Evolutionary conservation across 2,888 invertebrate species (phyloP).

Genomic region (Bembecia ichneumoniformis): DNA sequence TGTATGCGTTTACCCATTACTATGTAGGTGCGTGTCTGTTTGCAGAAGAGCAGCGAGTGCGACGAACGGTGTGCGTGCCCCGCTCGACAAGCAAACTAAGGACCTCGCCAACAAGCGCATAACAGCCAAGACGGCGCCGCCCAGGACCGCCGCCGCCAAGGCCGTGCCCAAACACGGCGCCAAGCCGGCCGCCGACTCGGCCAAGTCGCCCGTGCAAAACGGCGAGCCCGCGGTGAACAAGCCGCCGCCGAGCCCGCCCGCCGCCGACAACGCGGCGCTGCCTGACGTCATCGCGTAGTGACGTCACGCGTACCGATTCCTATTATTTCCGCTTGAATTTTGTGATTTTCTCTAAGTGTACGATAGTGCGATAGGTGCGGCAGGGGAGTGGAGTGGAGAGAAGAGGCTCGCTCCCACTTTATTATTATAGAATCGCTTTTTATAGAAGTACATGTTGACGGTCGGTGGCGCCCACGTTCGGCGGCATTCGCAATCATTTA

Average conservation of each 20-base stretch:
- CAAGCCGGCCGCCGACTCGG: conserved; percentile 6
- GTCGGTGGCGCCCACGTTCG: conserved; percentile 21
- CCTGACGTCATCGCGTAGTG: conserved; percentile 64
- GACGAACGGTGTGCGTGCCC: conserved; percentile 24
- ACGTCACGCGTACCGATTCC: conserved; percentile 1
- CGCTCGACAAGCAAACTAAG: conserved; percentile 75
- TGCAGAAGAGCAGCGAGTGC: conserved; percentile 30
- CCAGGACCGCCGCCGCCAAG: conserved; percentile 51
- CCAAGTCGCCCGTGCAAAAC: too few relatives aligned
- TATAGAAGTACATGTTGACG: conserved; percentile 54
- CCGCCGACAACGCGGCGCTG: conserved; percentile 48
- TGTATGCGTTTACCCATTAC: too few relatives aligned
- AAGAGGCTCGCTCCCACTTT: conserved; percentile 52
- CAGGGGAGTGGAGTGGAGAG: conserved; percentile 59
- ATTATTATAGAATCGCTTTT: conserved; percentile 69
- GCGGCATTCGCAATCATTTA: conserved; percentile 27
- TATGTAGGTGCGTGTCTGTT: conserved; percentile 1
- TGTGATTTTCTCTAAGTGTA: conserved; percentile 71
- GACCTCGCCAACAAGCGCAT: conserved; percentile 80
- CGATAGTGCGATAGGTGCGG: conserved; percentile 34
- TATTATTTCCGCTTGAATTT: conserved; percentile 69
- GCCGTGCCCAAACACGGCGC: conserved; percentile 18
- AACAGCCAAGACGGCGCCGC: conserved; percentile 64
- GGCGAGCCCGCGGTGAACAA: conserved; percentile 36
- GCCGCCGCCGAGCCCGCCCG: conserved; percentile 66